phyloP scores from a whole-genome alignment of 2,113 vertebrate species.

The Jaculus jaculus region DNA sequence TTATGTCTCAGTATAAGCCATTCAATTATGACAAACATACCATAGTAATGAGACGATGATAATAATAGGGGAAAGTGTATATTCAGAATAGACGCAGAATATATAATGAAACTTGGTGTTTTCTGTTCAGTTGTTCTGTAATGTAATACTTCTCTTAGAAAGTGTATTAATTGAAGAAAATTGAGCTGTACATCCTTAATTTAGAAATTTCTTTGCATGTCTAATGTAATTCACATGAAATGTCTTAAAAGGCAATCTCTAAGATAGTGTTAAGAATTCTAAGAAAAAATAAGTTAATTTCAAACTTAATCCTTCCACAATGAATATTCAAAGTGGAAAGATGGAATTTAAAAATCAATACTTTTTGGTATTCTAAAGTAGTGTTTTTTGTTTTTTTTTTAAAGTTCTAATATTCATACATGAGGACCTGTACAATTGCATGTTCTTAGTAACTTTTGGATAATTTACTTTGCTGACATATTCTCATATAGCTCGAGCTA shows the following conservation, averaged over 20 bases:
- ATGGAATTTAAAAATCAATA: conserved; percentile 5
- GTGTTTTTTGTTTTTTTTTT: neutral
- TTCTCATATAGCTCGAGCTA: no score
- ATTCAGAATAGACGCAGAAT: neutral
- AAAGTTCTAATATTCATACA: neutral
- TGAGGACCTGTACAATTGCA: neutral
- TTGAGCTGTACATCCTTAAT: neutral
- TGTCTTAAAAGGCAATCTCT: conserved; percentile 13
- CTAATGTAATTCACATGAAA: conserved; percentile 9
- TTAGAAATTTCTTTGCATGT: conserved; percentile 3
- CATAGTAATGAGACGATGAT: neutral
- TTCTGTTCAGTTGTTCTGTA: neutral
- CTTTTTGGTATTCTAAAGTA: neutral
- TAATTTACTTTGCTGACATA: neutral
- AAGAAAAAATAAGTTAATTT: conserved; percentile 41
- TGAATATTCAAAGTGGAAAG: conserved; percentile 40
- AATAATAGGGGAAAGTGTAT: neutral
- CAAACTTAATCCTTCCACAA: neutral
- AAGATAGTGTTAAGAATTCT: conserved; percentile 29
- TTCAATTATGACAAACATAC: neutral
- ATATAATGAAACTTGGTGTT: accelerated
- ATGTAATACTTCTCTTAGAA: neutral
- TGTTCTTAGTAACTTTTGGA: neutral
- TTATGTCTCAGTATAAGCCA: neutral
- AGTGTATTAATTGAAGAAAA: neutral